Percentiles rank a stretch among this genome's conserved stretches.
Conservation (phyloP, 2,797 vertebrate genomes). For the Merluccius polli region DNA sequence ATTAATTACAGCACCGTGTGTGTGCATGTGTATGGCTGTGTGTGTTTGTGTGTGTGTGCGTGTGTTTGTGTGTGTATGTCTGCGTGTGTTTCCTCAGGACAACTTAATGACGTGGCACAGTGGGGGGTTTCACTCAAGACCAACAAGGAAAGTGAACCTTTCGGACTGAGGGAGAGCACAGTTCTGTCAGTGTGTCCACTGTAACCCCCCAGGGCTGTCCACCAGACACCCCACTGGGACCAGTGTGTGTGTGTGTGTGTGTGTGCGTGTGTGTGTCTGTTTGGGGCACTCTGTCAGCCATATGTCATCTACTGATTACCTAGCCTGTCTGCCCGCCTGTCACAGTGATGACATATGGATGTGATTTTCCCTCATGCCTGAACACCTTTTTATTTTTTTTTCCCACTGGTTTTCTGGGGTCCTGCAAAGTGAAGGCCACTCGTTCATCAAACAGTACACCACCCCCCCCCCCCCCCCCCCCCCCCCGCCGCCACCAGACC, state of each 20-base stretch:
- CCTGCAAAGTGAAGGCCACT: constrained; percentile 45
- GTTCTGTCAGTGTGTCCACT: too few relatives aligned
- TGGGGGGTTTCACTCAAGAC: too few relatives aligned
- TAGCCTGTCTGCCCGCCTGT: constrained; percentile 34
- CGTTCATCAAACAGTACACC: constrained; percentile 37
- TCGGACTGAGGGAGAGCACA: too few relatives aligned
- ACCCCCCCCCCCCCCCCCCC: constrained; percentile 8
- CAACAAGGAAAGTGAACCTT: too few relatives aligned
- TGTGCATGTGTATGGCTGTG: not conserved
- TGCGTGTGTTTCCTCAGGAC: too few relatives aligned
- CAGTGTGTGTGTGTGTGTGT: not conserved
- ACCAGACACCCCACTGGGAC: too few relatives aligned
- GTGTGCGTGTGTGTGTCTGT: not conserved
- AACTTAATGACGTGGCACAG: too few relatives aligned
- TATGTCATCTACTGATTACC: constrained; percentile 29
- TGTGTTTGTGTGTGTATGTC: not conserved
- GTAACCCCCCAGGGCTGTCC: not conserved
- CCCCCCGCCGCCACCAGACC: constrained; percentile 24
- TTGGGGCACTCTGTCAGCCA: constrained; percentile 28
- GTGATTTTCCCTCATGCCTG: constrained; percentile 65
- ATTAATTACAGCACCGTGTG: not conserved
- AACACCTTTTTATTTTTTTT: constrained; percentile 33
- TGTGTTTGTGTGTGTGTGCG: not conserved
- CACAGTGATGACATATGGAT: constrained; percentile 68
- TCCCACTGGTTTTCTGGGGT: constrained; percentile 49